Conservation (phyloP, 2,113 vertebrate species). For the Fregetta grallaria region DNA sequence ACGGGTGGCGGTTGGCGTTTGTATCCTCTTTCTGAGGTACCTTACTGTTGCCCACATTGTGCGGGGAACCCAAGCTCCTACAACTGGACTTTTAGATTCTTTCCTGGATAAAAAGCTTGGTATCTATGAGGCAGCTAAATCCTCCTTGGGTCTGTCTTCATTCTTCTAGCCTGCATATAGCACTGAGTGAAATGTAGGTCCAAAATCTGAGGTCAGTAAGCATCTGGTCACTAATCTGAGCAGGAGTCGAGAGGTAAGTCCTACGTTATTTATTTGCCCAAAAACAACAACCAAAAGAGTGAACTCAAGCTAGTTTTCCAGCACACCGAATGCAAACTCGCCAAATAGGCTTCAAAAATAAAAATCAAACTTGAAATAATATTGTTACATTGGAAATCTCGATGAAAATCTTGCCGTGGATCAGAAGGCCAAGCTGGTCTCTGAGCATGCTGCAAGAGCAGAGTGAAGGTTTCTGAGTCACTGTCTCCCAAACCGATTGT, state of each 20-base stretch:
- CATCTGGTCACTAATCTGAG: not conserved
- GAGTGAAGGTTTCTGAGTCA: fast-evolving
- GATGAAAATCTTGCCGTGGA: not conserved
- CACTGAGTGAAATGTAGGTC: not conserved
- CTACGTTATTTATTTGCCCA: not conserved
- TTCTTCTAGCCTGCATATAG: not conserved
- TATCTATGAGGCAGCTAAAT: not conserved
- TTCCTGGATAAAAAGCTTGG: not conserved
- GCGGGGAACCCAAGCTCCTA: not conserved
- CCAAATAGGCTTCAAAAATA: not conserved
- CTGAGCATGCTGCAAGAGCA: not conserved
- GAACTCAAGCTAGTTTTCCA: not conserved
- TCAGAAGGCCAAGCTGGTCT: not conserved
- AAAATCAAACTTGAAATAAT: not conserved
- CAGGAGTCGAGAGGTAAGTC: not conserved
- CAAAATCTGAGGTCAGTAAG: not conserved
- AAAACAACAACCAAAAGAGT: not conserved
- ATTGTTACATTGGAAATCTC: not conserved
- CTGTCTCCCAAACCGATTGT: not conserved
- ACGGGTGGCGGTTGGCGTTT: fast-evolving
- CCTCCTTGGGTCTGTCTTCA: not conserved
- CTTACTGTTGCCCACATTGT: not conserved
- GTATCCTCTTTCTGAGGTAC: not conserved
- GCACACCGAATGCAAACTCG: not conserved
- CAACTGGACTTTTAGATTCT: not conserved